Conservation (phyloP, 2,797 vertebrate species). For the Karalla daura region DNA sequence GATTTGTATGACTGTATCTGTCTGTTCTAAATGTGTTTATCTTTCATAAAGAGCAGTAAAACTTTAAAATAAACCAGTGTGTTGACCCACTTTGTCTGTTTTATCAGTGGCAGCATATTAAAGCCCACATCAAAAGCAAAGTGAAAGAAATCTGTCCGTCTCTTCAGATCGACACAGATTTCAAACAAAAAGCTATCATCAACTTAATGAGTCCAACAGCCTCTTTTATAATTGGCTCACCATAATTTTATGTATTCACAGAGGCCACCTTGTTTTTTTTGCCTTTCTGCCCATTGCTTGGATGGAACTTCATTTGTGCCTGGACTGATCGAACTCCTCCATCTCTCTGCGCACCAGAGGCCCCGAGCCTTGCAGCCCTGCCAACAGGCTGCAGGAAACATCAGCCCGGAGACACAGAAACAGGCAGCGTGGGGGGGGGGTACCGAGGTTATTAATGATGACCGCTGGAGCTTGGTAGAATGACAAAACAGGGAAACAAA, state of each 20-base stretch:
- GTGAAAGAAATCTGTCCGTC: background rate
- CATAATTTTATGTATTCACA: constrained; percentile 23
- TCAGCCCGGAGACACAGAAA: constrained; percentile 63
- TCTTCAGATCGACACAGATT: background rate
- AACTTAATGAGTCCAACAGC: background rate
- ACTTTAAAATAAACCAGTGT: too few relatives aligned
- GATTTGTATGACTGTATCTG: too few relatives aligned
- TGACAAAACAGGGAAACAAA: constrained; percentile 76
- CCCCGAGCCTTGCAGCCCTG: constrained; percentile 52
- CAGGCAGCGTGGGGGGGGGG: constrained; percentile 48
- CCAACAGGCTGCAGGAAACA: constrained; percentile 62
- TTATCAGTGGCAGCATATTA: background rate
- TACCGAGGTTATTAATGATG: constrained; percentile 74
- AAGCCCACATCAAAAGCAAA: background rate
- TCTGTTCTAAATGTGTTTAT: too few relatives aligned
- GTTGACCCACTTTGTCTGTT: background rate
- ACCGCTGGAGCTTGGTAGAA: constrained; percentile 61
- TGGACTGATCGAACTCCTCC: constrained; percentile 59
- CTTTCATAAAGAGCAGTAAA: too few relatives aligned
- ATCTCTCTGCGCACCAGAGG: constrained; percentile 48
- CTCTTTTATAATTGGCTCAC: background rate
- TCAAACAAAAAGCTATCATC: background rate
- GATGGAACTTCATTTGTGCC: constrained; percentile 35
- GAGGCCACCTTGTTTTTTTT: constrained; percentile 19
- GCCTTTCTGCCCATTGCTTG: constrained; percentile 26